A percentile compares a stretch with the other conserved stretches of the same genome.
These are phyloP conservation scores for Diplolepis rosae DNA, from an alignment of 2,888 invertebrate genomes.

Conservation along the genomic window DNA sequence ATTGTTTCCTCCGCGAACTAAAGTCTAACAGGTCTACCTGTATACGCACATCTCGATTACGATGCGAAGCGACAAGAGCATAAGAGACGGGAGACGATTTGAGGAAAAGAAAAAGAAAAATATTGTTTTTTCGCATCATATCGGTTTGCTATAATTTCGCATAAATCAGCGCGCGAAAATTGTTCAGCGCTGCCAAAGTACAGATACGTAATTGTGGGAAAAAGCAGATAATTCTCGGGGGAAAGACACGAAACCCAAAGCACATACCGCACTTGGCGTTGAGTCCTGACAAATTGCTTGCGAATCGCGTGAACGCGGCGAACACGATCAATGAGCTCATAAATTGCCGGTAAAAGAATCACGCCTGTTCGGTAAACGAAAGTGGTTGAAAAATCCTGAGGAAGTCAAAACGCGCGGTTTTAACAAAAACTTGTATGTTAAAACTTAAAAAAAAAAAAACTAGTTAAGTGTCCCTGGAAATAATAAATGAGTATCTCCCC, in stretches of 20 bases:
- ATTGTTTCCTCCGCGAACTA: background rate
- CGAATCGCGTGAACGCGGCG: background rate
- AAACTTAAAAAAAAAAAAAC: no score
- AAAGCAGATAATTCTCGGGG: background rate
- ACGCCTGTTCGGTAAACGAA: background rate
- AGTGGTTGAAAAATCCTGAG: no score
- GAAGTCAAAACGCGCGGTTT: no score
- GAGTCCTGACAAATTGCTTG: background rate
- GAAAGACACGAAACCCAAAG: background rate
- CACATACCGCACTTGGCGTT: background rate
- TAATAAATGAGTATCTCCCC: no score
- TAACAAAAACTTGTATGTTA: no score
- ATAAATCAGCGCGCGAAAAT: background rate
- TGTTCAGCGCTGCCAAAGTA: conserved; percentile 10
- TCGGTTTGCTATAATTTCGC: conserved; percentile 6
- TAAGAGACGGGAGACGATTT: no score
- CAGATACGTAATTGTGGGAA: conserved; percentile 13
- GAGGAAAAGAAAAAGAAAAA: background rate
- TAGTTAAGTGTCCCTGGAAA: no score
- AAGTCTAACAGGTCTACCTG: background rate
- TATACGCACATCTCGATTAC: background rate
- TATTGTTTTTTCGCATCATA: conserved; percentile 6
- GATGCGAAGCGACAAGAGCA: background rate
- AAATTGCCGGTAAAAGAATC: background rate
- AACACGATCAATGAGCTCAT: background rate